Percentiles rank a stretch among this genome's conserved stretches.
Conservation (phyloP, 2,888 invertebrate genomes). For the Ophion costatus region DNA sequence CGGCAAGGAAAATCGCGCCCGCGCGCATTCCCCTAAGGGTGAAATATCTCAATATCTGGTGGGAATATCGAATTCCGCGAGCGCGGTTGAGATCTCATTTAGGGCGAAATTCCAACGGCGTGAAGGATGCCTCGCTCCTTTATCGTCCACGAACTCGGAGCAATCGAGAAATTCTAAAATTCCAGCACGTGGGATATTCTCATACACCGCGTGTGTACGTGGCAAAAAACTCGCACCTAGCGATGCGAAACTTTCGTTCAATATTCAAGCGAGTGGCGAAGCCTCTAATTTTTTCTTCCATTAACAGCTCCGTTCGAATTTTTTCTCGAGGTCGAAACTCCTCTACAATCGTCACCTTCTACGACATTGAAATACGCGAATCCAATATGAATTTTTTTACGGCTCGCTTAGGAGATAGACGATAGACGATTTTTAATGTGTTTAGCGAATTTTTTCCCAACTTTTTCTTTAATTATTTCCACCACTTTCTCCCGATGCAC, state of each 20-base stretch:
- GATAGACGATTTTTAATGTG: too few species aligned
- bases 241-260: slow-evolving; percentile 9
- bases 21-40: slow-evolving; percentile 59
- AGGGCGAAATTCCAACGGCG: slow-evolving; percentile 77
- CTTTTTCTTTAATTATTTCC: too few species aligned
- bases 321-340: slow-evolving; percentile 20
- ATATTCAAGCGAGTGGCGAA: slow-evolving; percentile 51
- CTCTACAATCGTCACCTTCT: not conserved
- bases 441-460: too few species aligned
- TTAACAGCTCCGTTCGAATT: slow-evolving; percentile 38
- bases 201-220: slow-evolving; percentile 2
- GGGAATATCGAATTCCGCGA: slow-evolving; percentile 70
- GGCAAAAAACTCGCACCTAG: slow-evolving; percentile 4
- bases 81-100: slow-evolving; percentile 63
- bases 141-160: slow-evolving; percentile 57
- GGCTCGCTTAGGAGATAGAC: too few species aligned
- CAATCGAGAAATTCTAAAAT: slow-evolving; percentile 81
- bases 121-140: slow-evolving; percentile 48
- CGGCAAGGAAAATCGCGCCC: slow-evolving; percentile 56
- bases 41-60: slow-evolving; percentile 68
- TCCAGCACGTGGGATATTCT: slow-evolving; percentile 46
- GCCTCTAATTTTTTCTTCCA: slow-evolving; percentile 49
- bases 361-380: not conserved
- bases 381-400: not conserved
- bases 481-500: too few species aligned